These are phyloP conservation scores for Pseudoatta argentina DNA, from an alignment of 1,140 invertebrate genomes.

Conservation along the genomic window DNA sequence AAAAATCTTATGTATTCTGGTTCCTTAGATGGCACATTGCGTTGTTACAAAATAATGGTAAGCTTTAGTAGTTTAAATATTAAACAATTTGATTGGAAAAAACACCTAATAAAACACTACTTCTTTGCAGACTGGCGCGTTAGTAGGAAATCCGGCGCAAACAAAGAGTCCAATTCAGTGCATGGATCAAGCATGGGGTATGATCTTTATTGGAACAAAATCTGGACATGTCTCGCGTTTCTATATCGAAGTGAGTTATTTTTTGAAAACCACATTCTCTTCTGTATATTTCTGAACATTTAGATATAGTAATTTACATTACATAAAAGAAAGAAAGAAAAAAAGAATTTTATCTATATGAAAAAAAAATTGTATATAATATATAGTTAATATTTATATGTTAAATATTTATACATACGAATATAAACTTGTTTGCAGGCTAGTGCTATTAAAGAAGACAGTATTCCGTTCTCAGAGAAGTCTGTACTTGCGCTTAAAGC, in stretches of 20 bases:
- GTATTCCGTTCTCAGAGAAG: conserved; percentile 88
- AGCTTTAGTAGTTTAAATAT: conserved; percentile 48
- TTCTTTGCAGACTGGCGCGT: conserved; percentile 85
- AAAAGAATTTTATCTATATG: background rate
- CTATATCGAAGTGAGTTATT: conserved; percentile 87
- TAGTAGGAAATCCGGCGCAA: conserved; percentile 85
- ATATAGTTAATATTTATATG: conserved; percentile 19
- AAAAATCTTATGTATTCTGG: conserved; percentile 88
- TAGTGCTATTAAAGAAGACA: conserved; percentile 86
- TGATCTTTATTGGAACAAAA: conserved; percentile 88
- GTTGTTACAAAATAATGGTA: conserved; percentile 88
- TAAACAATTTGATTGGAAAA: background rate
- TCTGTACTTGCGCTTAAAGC: conserved; percentile 89
- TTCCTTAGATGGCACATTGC: conserved; percentile 88
- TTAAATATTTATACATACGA: background rate
- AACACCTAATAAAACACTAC: background rate
- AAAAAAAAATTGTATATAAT: background rate
- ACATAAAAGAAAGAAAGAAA: background rate
- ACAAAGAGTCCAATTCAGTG: conserved; percentile 88
- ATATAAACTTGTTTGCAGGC: conserved; percentile 83
- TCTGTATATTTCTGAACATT: background rate
- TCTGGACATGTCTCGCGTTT: conserved; percentile 88
- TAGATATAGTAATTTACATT: background rate
- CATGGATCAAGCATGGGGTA: conserved; percentile 89
- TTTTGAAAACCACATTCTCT: background rate